Base-by-base conservation (phyloP, 2,888 invertebrate species). In the Himalopsyche anomala region DNA sequence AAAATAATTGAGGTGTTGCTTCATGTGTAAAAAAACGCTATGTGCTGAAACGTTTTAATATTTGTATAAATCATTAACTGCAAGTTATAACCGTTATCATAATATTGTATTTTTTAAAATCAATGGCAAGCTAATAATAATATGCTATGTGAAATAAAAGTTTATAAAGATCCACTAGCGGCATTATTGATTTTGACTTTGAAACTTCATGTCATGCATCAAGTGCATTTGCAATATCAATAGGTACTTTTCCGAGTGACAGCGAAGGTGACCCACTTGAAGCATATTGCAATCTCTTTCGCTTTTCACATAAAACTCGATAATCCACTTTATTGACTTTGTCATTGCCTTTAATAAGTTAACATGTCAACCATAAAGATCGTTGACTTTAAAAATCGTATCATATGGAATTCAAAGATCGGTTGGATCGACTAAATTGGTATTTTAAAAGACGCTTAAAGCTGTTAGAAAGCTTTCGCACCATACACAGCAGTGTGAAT, bases 301-400 rank as follows among this genome's bases (percentile, higher is more conserved):
- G 51, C 84, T 84, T 80, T 84, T 84, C 84, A 54, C 84, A 38
- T 54, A 84, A 45, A 84, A 84, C 84, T 51, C 28, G 84, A 62
- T 69, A 36, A 80, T 80, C 80, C 45, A 80, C 74, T 15, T 38
- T 36, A 36, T 28, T 28, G 28, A 28, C 28, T 28, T 28, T 28
- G 28, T 74, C 74, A 74, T 15, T 15, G 74, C 74, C 9, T 74
- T 36, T 12, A n/a, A 80, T 80, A 42, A n/a, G 28, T 17, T 12
- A 11, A 80, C 80, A 45, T 80, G 80, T n/a, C 42, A 80, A 80
- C n/a, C 28, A 8, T 38, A 36, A 28, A 74, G 74, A 74, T 9
- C 38, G 36, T 36, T 36, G 74, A 74, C 74, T 74, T 19, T 38
- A 36, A 28, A 36, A 74, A 74, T 4, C 38, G 38, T 74, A 38